Evolutionary conservation across 2,797 vertebrate species (phyloP).

Genomic region (Martes flavigula): DNA sequence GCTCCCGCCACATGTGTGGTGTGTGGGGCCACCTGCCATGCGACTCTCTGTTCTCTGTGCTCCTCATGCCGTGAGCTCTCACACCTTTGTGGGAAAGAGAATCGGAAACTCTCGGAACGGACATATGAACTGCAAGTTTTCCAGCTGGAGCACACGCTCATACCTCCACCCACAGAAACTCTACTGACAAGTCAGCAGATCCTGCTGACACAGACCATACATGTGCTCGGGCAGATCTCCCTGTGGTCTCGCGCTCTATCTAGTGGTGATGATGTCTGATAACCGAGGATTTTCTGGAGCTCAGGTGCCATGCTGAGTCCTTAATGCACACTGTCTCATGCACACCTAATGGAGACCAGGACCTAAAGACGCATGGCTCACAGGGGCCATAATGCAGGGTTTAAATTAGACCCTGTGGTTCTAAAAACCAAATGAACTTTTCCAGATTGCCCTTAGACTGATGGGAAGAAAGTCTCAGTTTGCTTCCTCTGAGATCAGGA

Average conservation of each 20-base stretch:
- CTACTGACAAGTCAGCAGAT: not conserved
- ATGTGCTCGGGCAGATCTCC: rapidly evolving
- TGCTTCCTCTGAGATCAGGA: not conserved
- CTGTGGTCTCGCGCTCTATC: rapidly evolving
- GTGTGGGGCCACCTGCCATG: rapidly evolving
- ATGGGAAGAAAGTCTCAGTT: rapidly evolving
- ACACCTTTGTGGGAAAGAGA: not conserved
- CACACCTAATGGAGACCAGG: not conserved
- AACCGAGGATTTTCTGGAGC: not conserved
- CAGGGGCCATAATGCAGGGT: not conserved
- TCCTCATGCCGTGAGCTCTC: not conserved
- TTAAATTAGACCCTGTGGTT: not conserved
- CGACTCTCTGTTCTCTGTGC: too few species aligned
- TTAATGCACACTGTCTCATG: too few species aligned
- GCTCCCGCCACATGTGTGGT: rapidly evolving
- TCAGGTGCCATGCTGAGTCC: rapidly evolving
- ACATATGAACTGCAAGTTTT: not conserved
- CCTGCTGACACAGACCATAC: rapidly evolving
- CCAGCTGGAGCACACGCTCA: not conserved
- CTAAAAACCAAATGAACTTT: not conserved
- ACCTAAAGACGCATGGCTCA: rapidly evolving
- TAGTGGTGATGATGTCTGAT: rapidly evolving
- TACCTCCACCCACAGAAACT: not conserved
- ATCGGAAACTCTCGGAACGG: not conserved
- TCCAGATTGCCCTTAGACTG: not conserved